Evolutionary conservation across 2,888 invertebrate genomes (phyloP).

Genomic region (Pandemis cinnamomeana): DNA sequence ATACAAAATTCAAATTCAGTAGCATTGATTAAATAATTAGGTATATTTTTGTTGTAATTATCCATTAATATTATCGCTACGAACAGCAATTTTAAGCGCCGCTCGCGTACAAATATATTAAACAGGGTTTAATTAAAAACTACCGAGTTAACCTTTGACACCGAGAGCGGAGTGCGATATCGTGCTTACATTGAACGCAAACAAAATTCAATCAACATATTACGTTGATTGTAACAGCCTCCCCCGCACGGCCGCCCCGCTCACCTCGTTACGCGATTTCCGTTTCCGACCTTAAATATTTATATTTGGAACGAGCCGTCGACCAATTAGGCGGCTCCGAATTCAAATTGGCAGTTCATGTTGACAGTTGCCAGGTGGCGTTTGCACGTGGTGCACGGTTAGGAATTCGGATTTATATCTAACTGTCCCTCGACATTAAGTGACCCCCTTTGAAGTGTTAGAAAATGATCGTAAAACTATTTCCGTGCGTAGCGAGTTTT

Average conservation of each 20-base stretch:
- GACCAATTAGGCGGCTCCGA: constrained; percentile 70
- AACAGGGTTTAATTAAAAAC: constrained; percentile 6
- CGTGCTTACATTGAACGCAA: constrained; percentile 37
- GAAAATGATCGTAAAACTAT: constrained; percentile 75
- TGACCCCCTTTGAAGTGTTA: constrained; percentile 78
- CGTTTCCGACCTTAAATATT: constrained; percentile 63
- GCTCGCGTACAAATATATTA: neutral
- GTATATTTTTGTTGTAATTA: neutral
- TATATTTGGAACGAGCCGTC: constrained; percentile 71
- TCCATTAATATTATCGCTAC: neutral
- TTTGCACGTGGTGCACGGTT: constrained; percentile 57
- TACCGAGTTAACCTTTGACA: constrained; percentile 19
- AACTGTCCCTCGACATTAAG: constrained; percentile 69
- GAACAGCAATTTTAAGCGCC: neutral
- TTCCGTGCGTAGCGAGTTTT: constrained; percentile 55
- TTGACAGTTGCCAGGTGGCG: constrained; percentile 77
- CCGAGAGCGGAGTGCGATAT: constrained; percentile 30
- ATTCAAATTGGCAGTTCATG: constrained; percentile 75
- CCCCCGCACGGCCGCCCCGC: constrained; percentile 41
- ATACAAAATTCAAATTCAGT: too few species aligned
- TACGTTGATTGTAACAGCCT: constrained; percentile 41
- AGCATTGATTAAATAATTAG: too few species aligned
- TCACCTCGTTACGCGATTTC: constrained; percentile 57
- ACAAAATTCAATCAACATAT: constrained; percentile 42
- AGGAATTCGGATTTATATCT: constrained; percentile 62